Conservation (phyloP, 1,140 invertebrate genomes). For the Lepidurus packardi region DNA sequence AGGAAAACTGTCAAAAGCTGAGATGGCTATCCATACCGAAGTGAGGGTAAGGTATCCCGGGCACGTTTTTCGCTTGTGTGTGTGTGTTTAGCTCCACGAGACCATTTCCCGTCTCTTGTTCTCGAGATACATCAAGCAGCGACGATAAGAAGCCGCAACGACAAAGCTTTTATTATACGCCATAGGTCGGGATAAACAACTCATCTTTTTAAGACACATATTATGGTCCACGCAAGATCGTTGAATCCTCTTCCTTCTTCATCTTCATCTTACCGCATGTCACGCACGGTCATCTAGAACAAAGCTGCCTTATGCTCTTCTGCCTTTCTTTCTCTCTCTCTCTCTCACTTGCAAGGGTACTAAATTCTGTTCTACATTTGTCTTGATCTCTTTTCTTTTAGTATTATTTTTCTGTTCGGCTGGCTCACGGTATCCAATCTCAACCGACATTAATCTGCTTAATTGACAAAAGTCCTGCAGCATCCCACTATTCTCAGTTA, state of each 20-base stretch:
- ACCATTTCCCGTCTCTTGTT: neutral
- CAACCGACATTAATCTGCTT: constrained; percentile 12
- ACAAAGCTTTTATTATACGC: constrained; percentile 13
- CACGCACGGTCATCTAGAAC: constrained; percentile 6
- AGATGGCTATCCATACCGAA: neutral
- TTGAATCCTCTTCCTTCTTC: neutral
- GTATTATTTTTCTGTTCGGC: too few species aligned
- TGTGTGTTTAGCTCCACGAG: neutral
- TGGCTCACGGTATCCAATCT: neutral
- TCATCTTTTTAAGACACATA: neutral
- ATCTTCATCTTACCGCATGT: constrained; percentile 12
- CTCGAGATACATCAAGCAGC: neutral
- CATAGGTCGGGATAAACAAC: neutral
- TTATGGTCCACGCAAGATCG: neutral
- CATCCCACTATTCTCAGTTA: neutral
- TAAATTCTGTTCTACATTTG: too few species aligned
- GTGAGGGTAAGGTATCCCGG: neutral
- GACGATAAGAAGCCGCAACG: constrained; percentile 12
- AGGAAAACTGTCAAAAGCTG: constrained; percentile 21
- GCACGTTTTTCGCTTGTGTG: neutral
- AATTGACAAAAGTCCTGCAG: neutral
- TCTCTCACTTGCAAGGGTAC: too few species aligned
- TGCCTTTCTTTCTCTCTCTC: neutral
- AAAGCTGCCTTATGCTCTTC: neutral
- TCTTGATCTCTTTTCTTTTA: too few species aligned